These are phyloP conservation scores for Phylloscopus trochilus DNA, from an alignment of 2,113 vertebrate genomes.

Conservation along the genomic window DNA sequence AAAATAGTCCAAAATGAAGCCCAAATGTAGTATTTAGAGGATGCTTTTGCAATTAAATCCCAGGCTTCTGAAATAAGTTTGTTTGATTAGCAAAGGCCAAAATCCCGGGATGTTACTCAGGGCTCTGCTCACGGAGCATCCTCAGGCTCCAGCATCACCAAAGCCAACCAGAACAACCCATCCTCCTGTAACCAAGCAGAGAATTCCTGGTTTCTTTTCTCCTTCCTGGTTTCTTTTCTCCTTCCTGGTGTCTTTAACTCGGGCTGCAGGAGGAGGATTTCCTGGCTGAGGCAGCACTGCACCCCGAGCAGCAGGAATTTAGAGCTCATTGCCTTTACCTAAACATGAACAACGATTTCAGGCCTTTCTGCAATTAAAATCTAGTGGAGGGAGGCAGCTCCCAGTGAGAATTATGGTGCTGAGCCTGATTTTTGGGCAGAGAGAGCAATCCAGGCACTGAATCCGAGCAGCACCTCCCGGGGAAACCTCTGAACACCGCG, in stretches of 20 bases:
- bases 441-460: rapidly evolving
- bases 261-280: not conserved
- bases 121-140: not conserved
- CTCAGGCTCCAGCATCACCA: not conserved
- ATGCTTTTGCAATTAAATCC: not conserved
- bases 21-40: not conserved
- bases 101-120: rapidly evolving
- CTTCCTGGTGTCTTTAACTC: no score
- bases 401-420: rapidly evolving
- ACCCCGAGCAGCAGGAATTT: rapidly evolving
- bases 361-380: not conserved
- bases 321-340: not conserved
- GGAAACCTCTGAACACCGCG: not conserved
- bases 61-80: not conserved
- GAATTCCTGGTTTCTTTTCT: not conserved
- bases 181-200: rapidly evolving
- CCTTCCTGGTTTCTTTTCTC: rapidly evolving
- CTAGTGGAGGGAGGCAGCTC: not conserved
- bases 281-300: rapidly evolving
- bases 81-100: not conserved
- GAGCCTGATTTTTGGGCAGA: not conserved
- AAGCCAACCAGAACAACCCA: rapidly evolving
- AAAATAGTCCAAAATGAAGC: not conserved
- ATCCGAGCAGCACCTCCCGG: not conserved
- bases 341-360: not conserved